Base-by-base conservation (phyloP, 2,888 invertebrate species). In the Diplazon laetatorius region DNA sequence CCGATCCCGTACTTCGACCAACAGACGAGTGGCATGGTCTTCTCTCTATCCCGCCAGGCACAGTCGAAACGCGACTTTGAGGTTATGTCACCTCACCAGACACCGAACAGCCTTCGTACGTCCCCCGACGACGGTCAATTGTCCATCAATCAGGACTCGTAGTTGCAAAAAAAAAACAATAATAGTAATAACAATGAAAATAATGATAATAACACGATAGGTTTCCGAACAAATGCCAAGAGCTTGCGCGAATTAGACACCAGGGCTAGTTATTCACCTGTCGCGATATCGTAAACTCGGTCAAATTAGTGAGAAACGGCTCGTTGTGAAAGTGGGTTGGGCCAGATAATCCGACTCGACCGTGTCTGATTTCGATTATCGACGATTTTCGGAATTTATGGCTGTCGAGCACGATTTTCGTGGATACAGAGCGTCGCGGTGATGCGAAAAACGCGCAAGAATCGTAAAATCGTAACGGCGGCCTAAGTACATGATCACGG, bases 21-120 rank as follows among this genome's bases (percentile, higher is more conserved):
- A 52, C 12, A 22, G n/a, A n/a, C 22, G 12, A 20, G 12, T 22
- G 25, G 2, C 14, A 46, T 60, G 12, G 37, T 18, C 22, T 30
- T 8, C 25, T 20, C 25, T 14, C 55, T 2, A 30, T 68, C 42
- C 42, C 55, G 52, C 68, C 55, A 57, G 57, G 9, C 10, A 39
- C 2, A 57, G 46, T 12, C 22, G 9, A 22, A 39, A 39, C 20
- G 12, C 65, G 66, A 63, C 80, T 82, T 82, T 50, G 79, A 87
- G 87, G 87, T 87, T 87, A 87, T 86, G 85, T 86, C 83, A 79
- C 79, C 80, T 22, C 14, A 10, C 37, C 12, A 1, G 4, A 8
- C 8, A 37, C 3, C 37, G 6, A 37, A 30, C 2, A 30, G 30
- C 30, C 6, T 30, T 30, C 30, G 30, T 6, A 30, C 30, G 30